Conservation (phyloP, 2,113 vertebrate species). For the Pterocles gutturalis region DNA sequence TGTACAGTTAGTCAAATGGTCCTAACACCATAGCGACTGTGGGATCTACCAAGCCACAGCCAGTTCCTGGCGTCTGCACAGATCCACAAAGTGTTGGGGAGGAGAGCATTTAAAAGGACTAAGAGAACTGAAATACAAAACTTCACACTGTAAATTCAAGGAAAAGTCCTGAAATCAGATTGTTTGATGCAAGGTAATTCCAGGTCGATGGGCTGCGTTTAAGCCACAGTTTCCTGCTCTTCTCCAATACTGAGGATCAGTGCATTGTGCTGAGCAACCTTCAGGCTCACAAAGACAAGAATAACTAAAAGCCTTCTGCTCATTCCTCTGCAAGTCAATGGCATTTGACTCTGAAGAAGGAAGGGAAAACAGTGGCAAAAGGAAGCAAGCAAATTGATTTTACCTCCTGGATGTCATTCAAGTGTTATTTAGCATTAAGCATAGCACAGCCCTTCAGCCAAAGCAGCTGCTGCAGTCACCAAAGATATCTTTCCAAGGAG, state of each 20-base stretch:
- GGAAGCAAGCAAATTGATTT: neutral
- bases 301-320: neutral
- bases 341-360: neutral
- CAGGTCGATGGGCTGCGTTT: neutral
- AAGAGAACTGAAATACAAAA: neutral
- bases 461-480: neutral
- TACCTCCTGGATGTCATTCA: neutral
- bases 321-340: neutral
- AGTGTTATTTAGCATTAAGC: neutral
- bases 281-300: neutral
- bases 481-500: neutral
- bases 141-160: neutral
- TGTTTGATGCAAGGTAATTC: neutral
- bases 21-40: neutral
- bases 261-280: neutral
- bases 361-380: neutral
- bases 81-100: neutral
- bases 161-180: neutral
- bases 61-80: neutral
- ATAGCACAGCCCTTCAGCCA: neutral
- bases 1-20: neutral
- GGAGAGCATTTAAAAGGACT: neutral
- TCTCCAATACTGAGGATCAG: neutral
- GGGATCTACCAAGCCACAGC: accelerated
- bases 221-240: neutral